phyloP scores from a whole-genome alignment of 2,113 vertebrate species.

The Pristiophorus japonicus region DNA sequence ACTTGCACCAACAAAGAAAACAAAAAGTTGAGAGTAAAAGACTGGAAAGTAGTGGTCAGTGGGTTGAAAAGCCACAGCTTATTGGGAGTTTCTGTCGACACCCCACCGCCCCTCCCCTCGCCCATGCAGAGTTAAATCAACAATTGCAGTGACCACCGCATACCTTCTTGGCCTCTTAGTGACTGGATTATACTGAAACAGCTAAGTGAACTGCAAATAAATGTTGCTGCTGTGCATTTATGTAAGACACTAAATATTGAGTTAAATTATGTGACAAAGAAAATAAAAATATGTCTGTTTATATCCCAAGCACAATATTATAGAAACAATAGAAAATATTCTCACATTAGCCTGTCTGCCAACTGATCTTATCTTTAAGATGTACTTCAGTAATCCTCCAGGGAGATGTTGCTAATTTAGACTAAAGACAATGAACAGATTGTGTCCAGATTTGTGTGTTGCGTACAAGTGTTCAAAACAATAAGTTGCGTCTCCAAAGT shows the following conservation, averaged over 20 bases:
- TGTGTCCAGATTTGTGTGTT: slow-evolving; percentile 10
- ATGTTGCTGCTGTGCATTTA: background rate
- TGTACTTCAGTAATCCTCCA: background rate
- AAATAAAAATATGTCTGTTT: background rate
- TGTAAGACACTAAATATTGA: background rate
- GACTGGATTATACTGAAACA: background rate
- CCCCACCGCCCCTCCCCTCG: background rate
- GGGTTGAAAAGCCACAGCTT: slow-evolving; percentile 15
- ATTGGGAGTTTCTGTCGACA: background rate
- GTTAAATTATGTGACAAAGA: background rate
- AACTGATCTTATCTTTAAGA: slow-evolving; percentile 21
- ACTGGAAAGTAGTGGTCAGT: background rate
- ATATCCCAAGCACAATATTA: background rate
- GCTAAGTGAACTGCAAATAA: background rate
- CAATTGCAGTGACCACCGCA: slow-evolving; percentile 14
- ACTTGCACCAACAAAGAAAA: background rate
- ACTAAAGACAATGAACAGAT: background rate
- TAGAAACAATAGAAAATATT: background rate
- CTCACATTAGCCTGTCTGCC: background rate
- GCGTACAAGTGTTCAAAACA: background rate
- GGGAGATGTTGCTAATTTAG: background rate
- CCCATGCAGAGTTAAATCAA: slow-evolving; percentile 22
- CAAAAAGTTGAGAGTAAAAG: background rate
- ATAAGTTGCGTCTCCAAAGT: background rate
- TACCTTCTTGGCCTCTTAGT: slow-evolving; percentile 30